Base-by-base conservation (phyloP, 1,140 invertebrate genomes). In the Temnothorax curvispinosus region DNA sequence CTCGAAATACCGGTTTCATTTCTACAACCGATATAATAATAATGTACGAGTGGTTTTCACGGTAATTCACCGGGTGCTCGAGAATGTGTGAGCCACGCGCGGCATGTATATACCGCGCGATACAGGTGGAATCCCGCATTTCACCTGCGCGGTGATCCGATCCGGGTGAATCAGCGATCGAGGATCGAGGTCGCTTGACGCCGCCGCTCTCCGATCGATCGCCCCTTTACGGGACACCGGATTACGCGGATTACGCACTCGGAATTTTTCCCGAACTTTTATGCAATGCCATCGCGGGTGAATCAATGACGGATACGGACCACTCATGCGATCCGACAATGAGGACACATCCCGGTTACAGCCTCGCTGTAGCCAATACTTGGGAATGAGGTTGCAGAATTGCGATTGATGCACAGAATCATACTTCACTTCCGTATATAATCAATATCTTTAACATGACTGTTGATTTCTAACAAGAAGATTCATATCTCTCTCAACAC, bases 301-400 rank as follows among this genome's bases (percentile, higher is more conserved):
- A 88, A 80, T 91, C 90, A 87, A 91, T 81, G 65, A 67, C 87
- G 85, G 87, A 92, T 92, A 35, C 54, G 32, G 47, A 41, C 11
- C 27, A 52, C 44, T 47, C 38, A 41, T 85, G 35, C 27, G 44
- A 52, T 18, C 52, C 18, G 65, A 6, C 41, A 69, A 69, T 32
- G 41, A 50, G 71, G 77, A 54, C 32, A 13, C 44, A 58, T 60
- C 27, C 21, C 60, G 77, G 58, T 18, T 13, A 21, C 4, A 35
- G 8, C 7, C 54, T 21, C 58, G 27, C 21, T 44, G 3, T 44
- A 44, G 32, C 32, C 32, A 67, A 52, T 41, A 18, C 4, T 4
- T 7, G 13, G 6, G 3, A 64, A 41, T 41, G 32, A 65, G 18
- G 0, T 50, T 65, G n/a, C 77, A 52, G 27, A 56, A 69, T 47